Conservation (phyloP, 2,797 vertebrate genomes). For the Eulemur rubriventer region DNA sequence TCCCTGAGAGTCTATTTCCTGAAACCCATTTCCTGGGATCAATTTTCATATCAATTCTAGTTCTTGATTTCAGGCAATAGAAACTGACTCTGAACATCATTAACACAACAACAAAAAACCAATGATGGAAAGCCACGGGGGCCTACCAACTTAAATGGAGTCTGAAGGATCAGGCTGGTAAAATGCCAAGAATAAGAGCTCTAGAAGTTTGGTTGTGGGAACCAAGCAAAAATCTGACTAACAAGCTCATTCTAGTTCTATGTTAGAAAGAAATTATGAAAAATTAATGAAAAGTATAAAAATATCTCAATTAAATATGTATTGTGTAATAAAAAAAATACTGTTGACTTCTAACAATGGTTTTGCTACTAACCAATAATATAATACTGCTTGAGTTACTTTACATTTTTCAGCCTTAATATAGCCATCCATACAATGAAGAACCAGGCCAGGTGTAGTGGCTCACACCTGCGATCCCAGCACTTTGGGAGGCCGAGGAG, state of each 20-base stretch:
- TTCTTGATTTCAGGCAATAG: neutral
- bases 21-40: neutral
- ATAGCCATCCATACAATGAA: neutral
- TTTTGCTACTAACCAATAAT: neutral
- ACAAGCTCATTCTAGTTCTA: neutral
- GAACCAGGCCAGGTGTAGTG: neutral
- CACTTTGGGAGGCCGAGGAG: neutral
- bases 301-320: neutral
- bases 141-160: neutral
- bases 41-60: neutral
- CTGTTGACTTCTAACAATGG: neutral
- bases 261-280: neutral
- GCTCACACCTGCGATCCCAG: neutral
- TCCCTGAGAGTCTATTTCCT: neutral
- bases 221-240: neutral
- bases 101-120: neutral
- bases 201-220: neutral
- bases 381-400: neutral
- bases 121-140: neutral
- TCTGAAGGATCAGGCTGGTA: neutral
- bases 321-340: neutral
- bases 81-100: neutral
- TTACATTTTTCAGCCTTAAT: neutral
- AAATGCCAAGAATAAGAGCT: neutral
- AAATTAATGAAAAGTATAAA: neutral